Base-by-base conservation (phyloP, 2,113 vertebrate species). In the Cephalopterus ornatus region DNA sequence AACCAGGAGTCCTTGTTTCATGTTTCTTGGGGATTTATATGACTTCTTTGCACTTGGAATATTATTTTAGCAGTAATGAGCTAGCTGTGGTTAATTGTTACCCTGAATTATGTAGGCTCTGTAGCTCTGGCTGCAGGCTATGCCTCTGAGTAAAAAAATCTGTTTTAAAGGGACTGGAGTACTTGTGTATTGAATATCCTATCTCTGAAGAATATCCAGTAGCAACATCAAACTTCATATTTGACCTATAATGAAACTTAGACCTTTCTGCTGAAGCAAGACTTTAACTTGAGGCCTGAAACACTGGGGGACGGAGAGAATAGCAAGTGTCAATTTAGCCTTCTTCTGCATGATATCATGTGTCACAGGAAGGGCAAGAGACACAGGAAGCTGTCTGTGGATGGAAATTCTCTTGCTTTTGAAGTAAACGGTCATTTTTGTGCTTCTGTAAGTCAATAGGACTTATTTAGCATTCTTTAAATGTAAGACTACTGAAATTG, bases 31-130 rank as follows among this genome's bases (percentile, higher is more conserved):
- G 72, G 68, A 85, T 81, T 95, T 79, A 68, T 37, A 30, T 42
- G 49, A 91, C 62, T 95, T 82, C 52, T 92, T 93, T 85, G 74
- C 81, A 76, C 87, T 94, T 89, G 89, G 73, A 82, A 46, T 88
- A 85, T 85, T 89, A 91, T 87, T 94, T 92, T 56, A 87, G 80
- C 74, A 46, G 32, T 92, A 91, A 91, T 65, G 77, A 91, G 70
- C 44, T 95, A 75, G 56, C 56, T 87, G 86, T 87, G 73, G 84
- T 68, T 94, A 94, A 90, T 74, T 91, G 86, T 91, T 94, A 92
- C 56, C 66, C 73, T 91, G 77, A 86, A 75, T 94, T 85, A 56
- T 49, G 41, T 55, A 74, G 70, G 44, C 47, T 86, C 30, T 74
- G 63, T 5, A 15, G 49, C 81, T 94, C 46, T 82, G 71, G 46